Conservation (phyloP, 2,797 vertebrate genomes). For the Todus mexicanus region DNA sequence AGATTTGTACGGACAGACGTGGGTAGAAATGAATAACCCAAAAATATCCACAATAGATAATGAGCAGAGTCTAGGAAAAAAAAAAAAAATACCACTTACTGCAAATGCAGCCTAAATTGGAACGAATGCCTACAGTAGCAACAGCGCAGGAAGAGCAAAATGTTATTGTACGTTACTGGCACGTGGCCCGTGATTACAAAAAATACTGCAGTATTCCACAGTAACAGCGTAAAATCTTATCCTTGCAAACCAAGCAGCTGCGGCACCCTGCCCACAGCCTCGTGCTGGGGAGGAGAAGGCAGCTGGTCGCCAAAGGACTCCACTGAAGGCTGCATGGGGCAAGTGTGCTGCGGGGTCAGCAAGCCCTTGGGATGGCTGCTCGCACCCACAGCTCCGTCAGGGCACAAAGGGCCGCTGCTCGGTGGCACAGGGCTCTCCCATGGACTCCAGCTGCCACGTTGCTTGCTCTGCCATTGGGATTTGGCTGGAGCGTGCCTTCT, state of each 20-base stretch:
- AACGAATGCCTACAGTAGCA: slow-evolving; percentile 54
- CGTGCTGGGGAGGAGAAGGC: not conserved
- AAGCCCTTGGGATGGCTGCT: fast-evolving
- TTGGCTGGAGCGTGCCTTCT: not conserved
- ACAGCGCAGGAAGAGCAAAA: slow-evolving; percentile 61
- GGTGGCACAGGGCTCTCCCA: not conserved
- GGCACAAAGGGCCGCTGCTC: not conserved
- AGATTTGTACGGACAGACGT: slow-evolving; percentile 15
- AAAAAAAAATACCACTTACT: not conserved
- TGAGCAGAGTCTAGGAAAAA: not conserved
- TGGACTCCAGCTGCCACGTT: not conserved
- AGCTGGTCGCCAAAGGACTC: not conserved
- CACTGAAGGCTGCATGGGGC: not conserved
- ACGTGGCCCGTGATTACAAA: slow-evolving; percentile 20
- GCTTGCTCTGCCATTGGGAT: not conserved
- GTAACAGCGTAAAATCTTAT: slow-evolving; percentile 22
- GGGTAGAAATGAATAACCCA: slow-evolving; percentile 51
- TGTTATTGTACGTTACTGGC: slow-evolving; percentile 55
- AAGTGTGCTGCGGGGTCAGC: fast-evolving
- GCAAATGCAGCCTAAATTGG: slow-evolving; percentile 39
- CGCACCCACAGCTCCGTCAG: fast-evolving
- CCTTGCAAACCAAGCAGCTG: slow-evolving; percentile 39
- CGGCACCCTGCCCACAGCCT: not conserved
- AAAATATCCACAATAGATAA: slow-evolving; percentile 60
- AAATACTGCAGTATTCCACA: slow-evolving; percentile 46